Base-by-base conservation (phyloP, 2,888 invertebrate species). In the Eremobia ochroleuca region DNA sequence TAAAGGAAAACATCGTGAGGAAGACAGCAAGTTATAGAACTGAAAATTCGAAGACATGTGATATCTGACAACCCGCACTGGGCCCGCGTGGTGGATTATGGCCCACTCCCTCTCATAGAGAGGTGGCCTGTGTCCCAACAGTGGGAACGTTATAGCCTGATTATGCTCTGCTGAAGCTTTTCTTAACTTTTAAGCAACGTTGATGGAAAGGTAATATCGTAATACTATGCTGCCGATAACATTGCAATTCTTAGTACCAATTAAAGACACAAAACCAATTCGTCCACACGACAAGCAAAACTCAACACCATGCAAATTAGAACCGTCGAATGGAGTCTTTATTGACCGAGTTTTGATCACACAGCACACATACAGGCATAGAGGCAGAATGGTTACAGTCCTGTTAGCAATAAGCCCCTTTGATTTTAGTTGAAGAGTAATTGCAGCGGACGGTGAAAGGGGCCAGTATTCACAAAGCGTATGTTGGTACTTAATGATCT, bases 341-440 rank as follows among this genome's bases (percentile, higher is more conserved):
- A 73, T 31, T 64, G 31, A 46, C 62, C 58, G n/a, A 66, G 11
- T 78, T 73, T 61, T 55, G 72, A 70, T 70, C 74, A 74, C 70
- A 77, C 65, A 59, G 64, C 18, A 21, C 34, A 77, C 55, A 67
- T 40, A 59, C 46, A 79, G 37, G 69, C 49, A 64, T n/a, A 59
- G 58, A 79, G 43, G 69, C 73, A 61, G 65, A 83, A 78, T 75
- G 70, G 83, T 81, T 79, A 76, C 65, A 86, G 84, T 83, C n/a
- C 73, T 67, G 62, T 37, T 11, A 43, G 76, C 85, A 85, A 82
- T 87, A 77, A 79, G 76, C 66, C 75, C 77, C 84, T 86, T 86
- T 86, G 86, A 88, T 86, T 88, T 86, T 69, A 76, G 73, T 70
- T 72, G 64, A 79, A 80, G 88, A 86, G 86, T 88, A 80, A 86